Percentiles rank a stretch among this genome's conserved stretches.
Evolutionary conservation across 2,888 invertebrate genomes (phyloP).

Genomic region (Agrotis puta): DNA sequence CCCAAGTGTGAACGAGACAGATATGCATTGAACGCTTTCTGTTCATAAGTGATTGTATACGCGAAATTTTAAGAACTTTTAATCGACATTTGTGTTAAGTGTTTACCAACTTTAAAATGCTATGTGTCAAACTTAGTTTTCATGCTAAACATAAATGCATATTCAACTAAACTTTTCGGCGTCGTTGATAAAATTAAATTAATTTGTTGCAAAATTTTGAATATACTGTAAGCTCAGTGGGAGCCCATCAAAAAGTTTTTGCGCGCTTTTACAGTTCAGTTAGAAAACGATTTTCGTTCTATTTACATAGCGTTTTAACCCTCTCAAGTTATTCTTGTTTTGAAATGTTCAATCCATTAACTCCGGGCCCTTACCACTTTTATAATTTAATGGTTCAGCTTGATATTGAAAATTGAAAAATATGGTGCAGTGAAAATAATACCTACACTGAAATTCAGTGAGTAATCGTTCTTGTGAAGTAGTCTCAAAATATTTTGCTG

Average conservation of each 20-base stretch:
- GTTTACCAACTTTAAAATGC: slow-evolving; percentile 10
- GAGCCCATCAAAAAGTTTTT: slow-evolving; percentile 85
- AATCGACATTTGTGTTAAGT: slow-evolving; percentile 30
- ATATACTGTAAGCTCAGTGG: slow-evolving; percentile 73
- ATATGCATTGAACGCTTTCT: slow-evolving; percentile 87
- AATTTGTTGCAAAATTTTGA: slow-evolving; percentile 64
- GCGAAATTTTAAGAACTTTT: slow-evolving; percentile 70
- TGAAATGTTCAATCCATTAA: slow-evolving; percentile 82
- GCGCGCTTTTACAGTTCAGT: slow-evolving; percentile 81
- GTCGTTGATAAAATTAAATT: slow-evolving; percentile 6
- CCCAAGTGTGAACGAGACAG: slow-evolving; percentile 90
- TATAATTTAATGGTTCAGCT: slow-evolving; percentile 38
- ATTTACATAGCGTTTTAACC: slow-evolving; percentile 84
- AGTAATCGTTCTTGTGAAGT: slow-evolving; percentile 6
- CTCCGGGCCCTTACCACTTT: slow-evolving; percentile 67
- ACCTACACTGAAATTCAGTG: slow-evolving; percentile 5
- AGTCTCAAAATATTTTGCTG: slow-evolving; percentile 2
- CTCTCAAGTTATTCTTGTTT: slow-evolving; percentile 79
- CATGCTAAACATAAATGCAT: background rate
- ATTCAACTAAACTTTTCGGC: background rate
- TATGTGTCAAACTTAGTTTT: background rate
- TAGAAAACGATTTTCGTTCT: slow-evolving; percentile 82
- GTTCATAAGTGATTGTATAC: slow-evolving; percentile 85
- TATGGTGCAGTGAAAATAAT: slow-evolving; percentile 25
- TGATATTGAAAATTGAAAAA: slow-evolving; percentile 16